These are phyloP conservation scores for Chouioia cunea DNA, from an alignment of 2,888 invertebrate genomes.

Conservation along the genomic window DNA sequence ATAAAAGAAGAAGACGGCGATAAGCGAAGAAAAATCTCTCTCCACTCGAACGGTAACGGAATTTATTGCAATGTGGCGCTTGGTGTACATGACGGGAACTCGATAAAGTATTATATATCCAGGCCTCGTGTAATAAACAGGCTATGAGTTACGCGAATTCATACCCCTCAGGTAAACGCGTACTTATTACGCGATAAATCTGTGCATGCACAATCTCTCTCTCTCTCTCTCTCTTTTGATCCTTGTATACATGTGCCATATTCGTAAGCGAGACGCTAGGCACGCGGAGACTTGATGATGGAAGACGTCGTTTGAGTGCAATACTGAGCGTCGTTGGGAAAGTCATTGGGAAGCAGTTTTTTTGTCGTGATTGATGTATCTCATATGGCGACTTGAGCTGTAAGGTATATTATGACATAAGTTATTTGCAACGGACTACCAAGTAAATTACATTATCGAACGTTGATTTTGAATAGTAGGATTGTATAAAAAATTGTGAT, in stretches of 20 bases:
- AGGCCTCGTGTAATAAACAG: slow-evolving; percentile 55
- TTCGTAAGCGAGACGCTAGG: too few relatives aligned
- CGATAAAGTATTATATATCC: slow-evolving; percentile 58
- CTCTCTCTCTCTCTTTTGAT: slow-evolving; percentile 13
- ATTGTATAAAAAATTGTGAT: too few relatives aligned
- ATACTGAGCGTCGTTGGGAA: too few relatives aligned
- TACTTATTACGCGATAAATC: slow-evolving; percentile 23
- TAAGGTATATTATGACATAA: too few relatives aligned
- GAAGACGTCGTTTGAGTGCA: too few relatives aligned
- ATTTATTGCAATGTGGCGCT: slow-evolving; percentile 51
- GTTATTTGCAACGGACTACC: too few relatives aligned
- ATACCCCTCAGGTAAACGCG: slow-evolving; percentile 48
- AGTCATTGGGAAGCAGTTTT: too few relatives aligned
- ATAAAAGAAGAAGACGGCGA: slow-evolving; percentile 17
- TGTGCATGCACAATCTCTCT: slow-evolving; percentile 6
- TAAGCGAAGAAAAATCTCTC: slow-evolving; percentile 47
- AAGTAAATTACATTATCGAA: too few relatives aligned
- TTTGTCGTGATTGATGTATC: too few relatives aligned
- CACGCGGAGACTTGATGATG: too few relatives aligned
- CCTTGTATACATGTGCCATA: slow-evolving; percentile 17
- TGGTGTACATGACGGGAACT: slow-evolving; percentile 61
- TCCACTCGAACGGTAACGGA: slow-evolving; percentile 49
- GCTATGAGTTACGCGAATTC: slow-evolving; percentile 58
- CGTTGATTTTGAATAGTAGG: too few relatives aligned
- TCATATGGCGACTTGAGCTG: too few relatives aligned